Base-by-base conservation (phyloP, 2,113 vertebrate genomes). In the Bos indicus region DNA sequence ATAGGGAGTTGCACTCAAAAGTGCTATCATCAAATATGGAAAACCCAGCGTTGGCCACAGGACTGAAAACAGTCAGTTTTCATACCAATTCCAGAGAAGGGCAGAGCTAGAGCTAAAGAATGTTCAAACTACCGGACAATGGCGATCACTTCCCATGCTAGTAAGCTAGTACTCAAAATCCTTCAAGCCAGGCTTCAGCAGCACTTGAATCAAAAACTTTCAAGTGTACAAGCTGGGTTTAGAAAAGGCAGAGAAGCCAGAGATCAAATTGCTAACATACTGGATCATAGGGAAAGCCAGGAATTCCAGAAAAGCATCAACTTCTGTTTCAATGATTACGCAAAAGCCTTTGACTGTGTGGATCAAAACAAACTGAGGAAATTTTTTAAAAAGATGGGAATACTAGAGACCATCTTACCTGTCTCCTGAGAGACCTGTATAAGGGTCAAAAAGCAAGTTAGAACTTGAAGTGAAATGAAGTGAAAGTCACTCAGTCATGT, bases 201-300 rank as follows among this genome's bases (percentile, higher is more conserved):
- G 19, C 23, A 2, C n/a, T 5, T 71, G n/a, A 71, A 71, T 21
- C 2, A 0, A 71, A 36, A 71, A 71, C n/a, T 23, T 21, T 1
- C 64, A 71, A 1, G 36, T 23, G 19, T 23, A 71, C n/a, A 36
- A 71, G 33, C 17, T 12, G 67, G 9, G n/a, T 12, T 71, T 71
- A 71, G n/a, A 71, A 71, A 71, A 71, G 19, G 67, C n/a, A 71
- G n/a, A 71, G 33, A n/a, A 11, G 23, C 1, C 67, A 71, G n/a
- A 71, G 9, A 71, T 71, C 67, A 71, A 71, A 71, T 36, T 71
- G 1, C 64, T 21, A 71, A 36, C 64, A 71, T 71, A 36, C 1
- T 36, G n/a, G n/a, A 36, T 71, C 67, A 36, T 6, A 71, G 5
- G 1, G 9, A 71, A 71, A 71, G 67, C 17, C 33, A 71, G 67